A percentile compares a stretch with the other conserved stretches of the same genome.
phyloP scores from a whole-genome alignment of 2,888 invertebrate species.

The Drosophila mimica region DNA sequence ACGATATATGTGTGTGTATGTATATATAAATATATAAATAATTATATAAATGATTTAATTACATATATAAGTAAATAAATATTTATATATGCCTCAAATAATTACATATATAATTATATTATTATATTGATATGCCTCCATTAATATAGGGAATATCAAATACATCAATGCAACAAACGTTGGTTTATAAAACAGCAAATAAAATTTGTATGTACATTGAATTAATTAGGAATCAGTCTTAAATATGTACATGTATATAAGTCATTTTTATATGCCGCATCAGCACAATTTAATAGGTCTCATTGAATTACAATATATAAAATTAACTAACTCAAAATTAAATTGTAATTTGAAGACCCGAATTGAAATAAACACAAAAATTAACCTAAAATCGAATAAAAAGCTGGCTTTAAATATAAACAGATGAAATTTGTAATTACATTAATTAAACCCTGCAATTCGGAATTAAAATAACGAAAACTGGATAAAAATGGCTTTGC shows the following conservation, averaged over 20 bases:
- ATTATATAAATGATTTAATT: background rate
- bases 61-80: slow-evolving; percentile 8
- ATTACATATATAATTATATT: background rate
- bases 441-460: background rate
- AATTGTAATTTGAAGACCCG: background rate
- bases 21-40: background rate
- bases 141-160: background rate
- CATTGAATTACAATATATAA: background rate
- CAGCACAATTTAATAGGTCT: background rate
- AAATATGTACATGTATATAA: background rate
- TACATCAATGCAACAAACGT: background rate
- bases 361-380: background rate
- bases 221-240: background rate
- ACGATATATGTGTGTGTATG: background rate
- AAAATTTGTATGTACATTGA: slow-evolving; percentile 9
- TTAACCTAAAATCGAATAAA: no score
- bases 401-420: background rate
- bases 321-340: background rate
- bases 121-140: background rate
- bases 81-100: background rate
- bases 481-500: background rate
- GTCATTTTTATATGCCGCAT: background rate
- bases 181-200: slow-evolving; percentile 1
- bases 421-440: background rate
- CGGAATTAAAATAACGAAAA: background rate